A percentile compares a stretch with the other conserved stretches of the same genome.
phyloP scores from a whole-genome alignment of 2,797 vertebrate species.

The Ctenochaetus hawaiiensis region DNA sequence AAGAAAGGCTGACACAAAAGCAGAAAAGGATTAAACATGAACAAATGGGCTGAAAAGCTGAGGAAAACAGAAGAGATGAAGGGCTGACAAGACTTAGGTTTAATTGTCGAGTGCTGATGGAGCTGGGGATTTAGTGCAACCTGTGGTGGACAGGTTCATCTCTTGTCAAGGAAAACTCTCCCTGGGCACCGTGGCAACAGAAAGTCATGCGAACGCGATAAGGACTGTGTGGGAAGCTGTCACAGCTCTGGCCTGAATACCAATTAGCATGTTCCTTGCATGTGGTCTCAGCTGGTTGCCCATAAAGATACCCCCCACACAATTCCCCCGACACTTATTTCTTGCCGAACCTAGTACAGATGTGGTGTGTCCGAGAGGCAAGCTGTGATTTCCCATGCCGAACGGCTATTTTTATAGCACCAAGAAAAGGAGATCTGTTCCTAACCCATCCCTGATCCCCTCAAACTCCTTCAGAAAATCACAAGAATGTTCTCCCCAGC shows the following conservation, averaged over 20 bases:
- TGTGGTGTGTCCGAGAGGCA: conserved; percentile 59
- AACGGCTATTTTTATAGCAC: conserved; percentile 66
- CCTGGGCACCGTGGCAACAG: conserved; percentile 63
- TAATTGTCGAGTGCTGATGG: conserved; percentile 55
- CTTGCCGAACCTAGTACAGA: conserved; percentile 54
- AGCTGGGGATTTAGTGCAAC: conserved; percentile 57
- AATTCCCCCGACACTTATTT: conserved; percentile 59
- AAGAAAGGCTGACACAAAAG: neutral
- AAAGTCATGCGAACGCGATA: conserved; percentile 34
- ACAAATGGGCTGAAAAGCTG: conserved; percentile 15
- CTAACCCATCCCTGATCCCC: conserved; percentile 52
- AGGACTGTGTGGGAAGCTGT: conserved; percentile 73
- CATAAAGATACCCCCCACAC: conserved; percentile 56
- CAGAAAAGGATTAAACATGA: conserved; percentile 19
- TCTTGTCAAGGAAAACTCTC: conserved; percentile 57
- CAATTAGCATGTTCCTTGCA: conserved; percentile 82
- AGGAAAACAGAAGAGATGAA: conserved; percentile 29
- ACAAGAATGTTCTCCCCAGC: conserved; percentile 42
- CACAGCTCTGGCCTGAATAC: conserved; percentile 72
- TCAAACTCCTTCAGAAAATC: conserved; percentile 57
- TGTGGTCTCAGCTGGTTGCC: conserved; percentile 80
- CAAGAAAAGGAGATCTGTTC: conserved; percentile 49
- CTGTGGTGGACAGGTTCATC: conserved; percentile 55
- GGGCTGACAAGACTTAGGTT: conserved; percentile 43
- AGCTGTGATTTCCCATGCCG: conserved; percentile 67